Evolutionary conservation across 2,888 invertebrate genomes (phyloP).

Genomic region (Endomychus coccineus): DNA sequence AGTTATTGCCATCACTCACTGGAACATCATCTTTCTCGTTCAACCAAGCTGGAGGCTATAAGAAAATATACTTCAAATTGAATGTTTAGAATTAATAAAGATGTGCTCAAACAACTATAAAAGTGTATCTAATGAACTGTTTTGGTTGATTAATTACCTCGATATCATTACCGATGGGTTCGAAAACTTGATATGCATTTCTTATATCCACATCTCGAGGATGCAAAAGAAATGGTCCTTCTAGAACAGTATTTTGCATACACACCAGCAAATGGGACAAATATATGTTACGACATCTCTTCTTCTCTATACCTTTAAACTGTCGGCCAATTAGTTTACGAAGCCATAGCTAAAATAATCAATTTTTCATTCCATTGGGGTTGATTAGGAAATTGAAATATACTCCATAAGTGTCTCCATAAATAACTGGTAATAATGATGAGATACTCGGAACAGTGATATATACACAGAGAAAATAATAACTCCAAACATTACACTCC

Average conservation of each 20-base stretch:
- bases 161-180: too few relatives aligned
- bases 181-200: conserved; percentile 37
- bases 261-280: conserved; percentile 41
- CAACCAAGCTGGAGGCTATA: conserved; percentile 33
- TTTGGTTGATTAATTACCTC: too few relatives aligned
- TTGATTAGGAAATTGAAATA: background rate
- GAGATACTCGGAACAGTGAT: too few relatives aligned
- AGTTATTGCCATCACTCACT: conserved; percentile 27
- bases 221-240: conserved; percentile 36
- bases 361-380: too few relatives aligned
- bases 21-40: conserved; percentile 29
- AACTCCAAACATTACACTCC: too few relatives aligned
- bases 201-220: conserved; percentile 38
- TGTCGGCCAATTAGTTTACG: conserved; percentile 40
- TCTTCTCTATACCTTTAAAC: conserved; percentile 34
- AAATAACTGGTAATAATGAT: background rate
- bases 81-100: too few relatives aligned
- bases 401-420: too few relatives aligned
- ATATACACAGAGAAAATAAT: too few relatives aligned
- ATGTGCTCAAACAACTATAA: too few relatives aligned
- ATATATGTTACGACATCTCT: conserved; percentile 44
- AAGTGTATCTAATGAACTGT: too few relatives aligned
- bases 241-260: conserved; percentile 41
- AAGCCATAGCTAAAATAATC: conserved; percentile 37
- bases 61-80: background rate